These are phyloP conservation scores for Camponotus vicinus DNA, from an alignment of 1,140 invertebrate species.

Conservation along the genomic window DNA sequence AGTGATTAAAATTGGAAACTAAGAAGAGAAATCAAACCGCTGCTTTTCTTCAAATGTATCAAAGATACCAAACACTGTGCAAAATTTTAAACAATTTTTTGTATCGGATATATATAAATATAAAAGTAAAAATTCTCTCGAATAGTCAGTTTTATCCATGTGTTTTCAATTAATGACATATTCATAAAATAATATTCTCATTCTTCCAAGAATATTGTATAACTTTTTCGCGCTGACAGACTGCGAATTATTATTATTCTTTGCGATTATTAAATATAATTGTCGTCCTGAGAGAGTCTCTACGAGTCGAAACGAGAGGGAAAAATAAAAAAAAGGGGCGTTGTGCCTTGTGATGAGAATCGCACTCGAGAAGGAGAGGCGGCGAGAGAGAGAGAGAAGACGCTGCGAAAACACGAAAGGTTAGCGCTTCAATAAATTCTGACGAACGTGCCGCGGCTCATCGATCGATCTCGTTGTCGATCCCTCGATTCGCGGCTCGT, in stretches of 20 bases:
- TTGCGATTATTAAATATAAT: constrained; percentile 61
- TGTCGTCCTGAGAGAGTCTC: constrained; percentile 30
- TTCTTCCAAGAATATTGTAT: not conserved
- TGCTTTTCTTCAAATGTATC: not conserved
- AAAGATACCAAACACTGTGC: not conserved
- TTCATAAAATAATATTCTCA: not conserved
- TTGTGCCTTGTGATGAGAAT: constrained; percentile 41
- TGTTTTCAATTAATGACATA: not conserved
- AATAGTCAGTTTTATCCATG: not conserved
- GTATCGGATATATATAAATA: not conserved
- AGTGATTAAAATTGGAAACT: not conserved
- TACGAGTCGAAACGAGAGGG: not conserved
- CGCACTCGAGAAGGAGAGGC: not conserved
- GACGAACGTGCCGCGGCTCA: constrained; percentile 49
- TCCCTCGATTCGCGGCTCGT: not conserved
- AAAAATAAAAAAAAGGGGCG: constrained; percentile 15
- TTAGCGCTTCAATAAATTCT: constrained; percentile 79
- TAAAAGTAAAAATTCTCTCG: not conserved
- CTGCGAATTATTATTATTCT: constrained; percentile 5
- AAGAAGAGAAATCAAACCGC: not conserved
- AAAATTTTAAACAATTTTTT: not conserved
- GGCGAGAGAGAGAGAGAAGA: not conserved
- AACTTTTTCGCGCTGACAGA: constrained; percentile 17
- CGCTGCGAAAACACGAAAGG: constrained; percentile 75
- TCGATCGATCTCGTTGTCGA: constrained; percentile 49